Evolutionary conservation across 2,113 vertebrate species (phyloP).

Genomic region (Datnioides undecimradiatus): DNA sequence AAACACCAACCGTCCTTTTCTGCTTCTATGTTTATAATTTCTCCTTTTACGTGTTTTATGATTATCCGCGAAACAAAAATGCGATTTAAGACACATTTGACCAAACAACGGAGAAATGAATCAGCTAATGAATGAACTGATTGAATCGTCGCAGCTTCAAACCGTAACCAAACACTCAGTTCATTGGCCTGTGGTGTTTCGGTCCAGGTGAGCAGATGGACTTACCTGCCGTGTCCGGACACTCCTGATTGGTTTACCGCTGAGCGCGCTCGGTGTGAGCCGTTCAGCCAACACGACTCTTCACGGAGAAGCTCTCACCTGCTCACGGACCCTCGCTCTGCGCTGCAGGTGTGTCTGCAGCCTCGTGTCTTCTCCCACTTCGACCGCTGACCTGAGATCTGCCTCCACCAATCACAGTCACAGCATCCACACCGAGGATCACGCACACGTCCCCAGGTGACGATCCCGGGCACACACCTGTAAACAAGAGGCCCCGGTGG

Average conservation of each 20-base stretch:
- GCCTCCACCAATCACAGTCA: constrained; percentile 44
- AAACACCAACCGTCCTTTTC: too few species aligned
- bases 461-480: constrained; percentile 44
- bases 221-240: constrained; percentile 13
- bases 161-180: too few species aligned
- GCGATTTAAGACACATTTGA: too few species aligned
- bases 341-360: constrained; percentile 29
- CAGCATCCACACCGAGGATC: background rate
- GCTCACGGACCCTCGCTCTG: too few species aligned
- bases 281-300: background rate
- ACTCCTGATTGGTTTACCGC: constrained; percentile 1
- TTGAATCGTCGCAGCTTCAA: background rate
- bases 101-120: too few species aligned
- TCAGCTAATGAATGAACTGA: background rate
- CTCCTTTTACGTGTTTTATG: too few species aligned
- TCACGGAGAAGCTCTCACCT: background rate
- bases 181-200: too few species aligned
- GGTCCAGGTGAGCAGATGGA: background rate
- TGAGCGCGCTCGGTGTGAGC: constrained; percentile 11
- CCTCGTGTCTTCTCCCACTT: constrained; percentile 10
- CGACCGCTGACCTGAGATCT: background rate
- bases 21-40: too few species aligned
- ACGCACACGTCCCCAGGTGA: constrained; percentile 34
- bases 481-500: constrained; percentile 62
- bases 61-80: too few species aligned